Evolutionary conservation across 2,888 invertebrate species (phyloP).

Genomic region (Chymomyza fuscimana): DNA sequence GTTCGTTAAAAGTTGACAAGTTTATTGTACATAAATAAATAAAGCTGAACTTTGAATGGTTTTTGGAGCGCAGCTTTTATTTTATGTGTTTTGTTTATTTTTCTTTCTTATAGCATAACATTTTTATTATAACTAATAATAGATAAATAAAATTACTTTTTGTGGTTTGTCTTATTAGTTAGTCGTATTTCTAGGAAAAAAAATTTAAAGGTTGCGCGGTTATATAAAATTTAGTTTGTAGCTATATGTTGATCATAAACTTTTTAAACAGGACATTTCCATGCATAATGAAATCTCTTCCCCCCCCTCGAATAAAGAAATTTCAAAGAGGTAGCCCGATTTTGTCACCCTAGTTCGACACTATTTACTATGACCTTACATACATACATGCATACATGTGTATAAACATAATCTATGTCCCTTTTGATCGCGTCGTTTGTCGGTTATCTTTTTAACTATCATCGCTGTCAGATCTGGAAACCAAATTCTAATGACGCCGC

Average conservation of each 20-base stretch:
- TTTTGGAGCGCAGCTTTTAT: not conserved
- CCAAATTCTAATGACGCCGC: conserved; percentile 46
- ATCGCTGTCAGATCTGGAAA: conserved; percentile 28
- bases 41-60: not conserved
- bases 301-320: not conserved
- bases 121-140: not conserved
- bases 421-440: not conserved
- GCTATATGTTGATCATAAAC: not conserved
- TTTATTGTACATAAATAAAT: not conserved
- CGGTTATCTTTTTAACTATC: conserved; percentile 27
- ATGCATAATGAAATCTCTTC: not conserved
- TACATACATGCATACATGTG: too few relatives aligned
- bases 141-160: not conserved
- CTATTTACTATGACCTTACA: not conserved
- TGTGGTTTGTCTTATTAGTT: not conserved
- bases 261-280: not conserved
- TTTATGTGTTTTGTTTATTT: not conserved
- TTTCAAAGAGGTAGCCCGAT: conserved; percentile 29
- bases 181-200: too few relatives aligned
- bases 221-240: too few relatives aligned
- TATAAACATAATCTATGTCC: not conserved
- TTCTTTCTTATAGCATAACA: not conserved
- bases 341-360: conserved; percentile 51
- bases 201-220: too few relatives aligned
- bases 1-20: not conserved